Conservation (phyloP, 2,888 invertebrate genomes). For the Nemapogon koenigi region DNA sequence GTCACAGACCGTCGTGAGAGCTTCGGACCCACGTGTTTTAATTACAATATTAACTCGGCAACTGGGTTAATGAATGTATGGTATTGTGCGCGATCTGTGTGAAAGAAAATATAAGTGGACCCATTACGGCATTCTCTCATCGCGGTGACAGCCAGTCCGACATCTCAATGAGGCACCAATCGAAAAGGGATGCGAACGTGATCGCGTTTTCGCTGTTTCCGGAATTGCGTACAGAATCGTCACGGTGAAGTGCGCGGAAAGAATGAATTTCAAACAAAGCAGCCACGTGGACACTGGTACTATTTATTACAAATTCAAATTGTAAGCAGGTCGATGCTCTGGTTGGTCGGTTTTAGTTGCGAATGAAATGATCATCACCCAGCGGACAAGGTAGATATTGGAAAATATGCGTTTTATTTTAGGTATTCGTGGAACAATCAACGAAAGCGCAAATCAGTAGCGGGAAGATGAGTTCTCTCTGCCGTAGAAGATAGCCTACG, state of each 20-base stretch:
- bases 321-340: slow-evolving; percentile 33
- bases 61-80: slow-evolving; percentile 61
- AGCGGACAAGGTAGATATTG: too few relatives aligned
- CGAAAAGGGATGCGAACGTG: slow-evolving; percentile 14
- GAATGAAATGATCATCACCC: slow-evolving; percentile 32
- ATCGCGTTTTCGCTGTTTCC: slow-evolving; percentile 40
- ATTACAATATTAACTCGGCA: slow-evolving; percentile 49
- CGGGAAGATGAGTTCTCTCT: background rate
- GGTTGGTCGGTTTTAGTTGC: slow-evolving; percentile 30
- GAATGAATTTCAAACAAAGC: slow-evolving; percentile 51
- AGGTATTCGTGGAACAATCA: slow-evolving; percentile 31
- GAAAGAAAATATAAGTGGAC: slow-evolving; percentile 38
- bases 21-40: slow-evolving; percentile 27
- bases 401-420: slow-evolving; percentile 49
- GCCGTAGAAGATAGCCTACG: slow-evolving; percentile 23
- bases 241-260: slow-evolving; percentile 48
- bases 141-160: too few relatives aligned
- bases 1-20: slow-evolving; percentile 13
- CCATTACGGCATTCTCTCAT: slow-evolving; percentile 19
- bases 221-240: slow-evolving; percentile 33
- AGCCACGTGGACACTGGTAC: too few relatives aligned
- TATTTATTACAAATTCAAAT: background rate
- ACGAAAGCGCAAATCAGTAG: slow-evolving; percentile 2
- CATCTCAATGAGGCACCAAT: too few relatives aligned
- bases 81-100: slow-evolving; percentile 36